phyloP scores from a whole-genome alignment of 1,140 invertebrate species.

The Hylaeus volcanicus region DNA sequence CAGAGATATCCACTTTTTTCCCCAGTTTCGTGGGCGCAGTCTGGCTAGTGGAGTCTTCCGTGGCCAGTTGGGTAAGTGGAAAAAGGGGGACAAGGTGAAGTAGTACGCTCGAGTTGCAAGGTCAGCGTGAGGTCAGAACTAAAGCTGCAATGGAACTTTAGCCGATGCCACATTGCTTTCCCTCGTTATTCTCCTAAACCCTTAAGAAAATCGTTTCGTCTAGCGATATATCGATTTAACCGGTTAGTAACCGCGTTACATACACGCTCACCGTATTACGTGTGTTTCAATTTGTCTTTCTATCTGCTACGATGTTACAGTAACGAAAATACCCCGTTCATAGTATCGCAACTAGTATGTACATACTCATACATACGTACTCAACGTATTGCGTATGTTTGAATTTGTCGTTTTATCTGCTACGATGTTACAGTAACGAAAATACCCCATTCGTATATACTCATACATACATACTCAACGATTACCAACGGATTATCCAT shows the following conservation, averaged over 20 bases:
- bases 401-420: too few relatives aligned
- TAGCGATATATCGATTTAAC: not conserved
- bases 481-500: too few relatives aligned
- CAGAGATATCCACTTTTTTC: not conserved
- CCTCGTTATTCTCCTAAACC: not conserved
- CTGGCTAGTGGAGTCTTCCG: not conserved
- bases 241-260: not conserved
- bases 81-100: constrained; percentile 51
- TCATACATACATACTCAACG: too few relatives aligned
- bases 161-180: not conserved
- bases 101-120: constrained; percentile 16
- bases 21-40: not conserved
- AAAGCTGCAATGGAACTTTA: constrained; percentile 29
- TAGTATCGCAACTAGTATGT: too few relatives aligned
- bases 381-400: too few relatives aligned
- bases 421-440: too few relatives aligned
- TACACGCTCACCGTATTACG: too few relatives aligned
- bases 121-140: constrained; percentile 23
- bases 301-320: too few relatives aligned
- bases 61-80: not conserved
- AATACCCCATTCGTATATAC: too few relatives aligned
- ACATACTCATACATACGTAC: too few relatives aligned
- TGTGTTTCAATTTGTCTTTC: too few relatives aligned
- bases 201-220: not conserved
- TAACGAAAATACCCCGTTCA: too few relatives aligned